Base-by-base conservation (phyloP, 2,797 vertebrate species). In the Naso thynnoides region DNA sequence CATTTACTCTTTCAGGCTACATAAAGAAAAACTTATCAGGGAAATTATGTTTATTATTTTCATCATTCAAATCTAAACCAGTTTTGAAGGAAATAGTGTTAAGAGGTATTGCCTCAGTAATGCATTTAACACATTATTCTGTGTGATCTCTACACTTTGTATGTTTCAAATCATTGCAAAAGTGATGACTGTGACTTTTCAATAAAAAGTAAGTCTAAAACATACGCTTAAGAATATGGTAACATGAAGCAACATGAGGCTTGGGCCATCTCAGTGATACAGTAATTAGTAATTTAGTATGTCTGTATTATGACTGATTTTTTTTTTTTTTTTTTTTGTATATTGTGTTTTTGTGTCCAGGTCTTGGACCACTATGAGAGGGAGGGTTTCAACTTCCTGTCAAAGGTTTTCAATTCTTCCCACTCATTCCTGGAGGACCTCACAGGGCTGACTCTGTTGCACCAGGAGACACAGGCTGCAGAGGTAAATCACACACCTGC, bases 401-500 rank as follows among this genome's bases (percentile, higher is more conserved):
- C 94, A 7, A 95, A 97, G 79, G 98, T 98, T 86, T 99, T 99
- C 88, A 98, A 99, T 93, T 99, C 98, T n/a, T 98, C 98, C 18
- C 98, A 99, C 93, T 97, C 97, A 50, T 99, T 98, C 94, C 94
- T 99, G 88, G 98, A 99, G 91, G 98, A 99, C 87, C 92, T 99
- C 89, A 99, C 98, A 0, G 98, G 98, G 23, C 95, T 99, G 59
- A 99, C 98, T 0, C 89, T 98, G 85, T 89, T 99, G 47, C 98
- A 99, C 82, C 98, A 99, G 91, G 98, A 99, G 90, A 99, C 98
- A 0, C 98, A 99, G 87, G 97, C 97, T 54, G 98, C 98, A 24
- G 98, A 99, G 97, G 98, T 99, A 94, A 94, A 58, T 54, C 31
- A 16, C 31, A 57, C 42, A 67, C 41, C 44, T 60, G 39, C 44